phyloP scores from a whole-genome alignment of 2,888 invertebrate genomes.

The Drosophila prostipennis region DNA sequence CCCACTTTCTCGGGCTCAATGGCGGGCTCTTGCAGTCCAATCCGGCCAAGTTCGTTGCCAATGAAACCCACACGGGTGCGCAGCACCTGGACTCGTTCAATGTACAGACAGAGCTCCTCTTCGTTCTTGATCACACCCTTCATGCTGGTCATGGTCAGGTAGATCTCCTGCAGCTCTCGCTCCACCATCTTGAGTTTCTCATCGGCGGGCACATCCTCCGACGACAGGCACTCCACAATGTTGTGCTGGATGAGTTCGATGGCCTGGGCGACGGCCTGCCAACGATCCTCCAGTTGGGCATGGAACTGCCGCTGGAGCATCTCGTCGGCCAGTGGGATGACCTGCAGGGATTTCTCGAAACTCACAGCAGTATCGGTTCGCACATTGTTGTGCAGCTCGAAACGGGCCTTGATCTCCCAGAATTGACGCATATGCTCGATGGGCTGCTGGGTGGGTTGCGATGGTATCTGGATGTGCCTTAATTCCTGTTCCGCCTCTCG shows the following conservation, averaged over 20 bases:
- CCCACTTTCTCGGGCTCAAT: constrained; percentile 91
- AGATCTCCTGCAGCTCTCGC: constrained; percentile 90
- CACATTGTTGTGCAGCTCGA: constrained; percentile 92
- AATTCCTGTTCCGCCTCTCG: constrained; percentile 90
- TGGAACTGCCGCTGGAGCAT: constrained; percentile 92
- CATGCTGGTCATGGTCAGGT: constrained; percentile 88
- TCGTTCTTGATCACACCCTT: constrained; percentile 92
- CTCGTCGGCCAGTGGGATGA: constrained; percentile 93
- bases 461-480: constrained; percentile 87
- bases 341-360: constrained; percentile 91
- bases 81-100: constrained; percentile 92
- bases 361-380: constrained; percentile 89
- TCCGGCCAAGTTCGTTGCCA: constrained; percentile 91
- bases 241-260: constrained; percentile 88
- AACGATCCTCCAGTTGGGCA: constrained; percentile 90
- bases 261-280: constrained; percentile 88
- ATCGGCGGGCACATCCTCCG: constrained; percentile 89
- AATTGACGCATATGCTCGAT: constrained; percentile 91
- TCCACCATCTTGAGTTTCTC: constrained; percentile 91
- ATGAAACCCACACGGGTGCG: constrained; percentile 90
- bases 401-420: constrained; percentile 95
- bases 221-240: constrained; percentile 89
- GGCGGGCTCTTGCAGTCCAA: constrained; percentile 89
- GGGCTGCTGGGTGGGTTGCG: constrained; percentile 86
- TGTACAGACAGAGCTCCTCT: constrained; percentile 92